Evolutionary conservation across 2,888 invertebrate species (phyloP).

Genomic region (Nymphalis c-album): DNA sequence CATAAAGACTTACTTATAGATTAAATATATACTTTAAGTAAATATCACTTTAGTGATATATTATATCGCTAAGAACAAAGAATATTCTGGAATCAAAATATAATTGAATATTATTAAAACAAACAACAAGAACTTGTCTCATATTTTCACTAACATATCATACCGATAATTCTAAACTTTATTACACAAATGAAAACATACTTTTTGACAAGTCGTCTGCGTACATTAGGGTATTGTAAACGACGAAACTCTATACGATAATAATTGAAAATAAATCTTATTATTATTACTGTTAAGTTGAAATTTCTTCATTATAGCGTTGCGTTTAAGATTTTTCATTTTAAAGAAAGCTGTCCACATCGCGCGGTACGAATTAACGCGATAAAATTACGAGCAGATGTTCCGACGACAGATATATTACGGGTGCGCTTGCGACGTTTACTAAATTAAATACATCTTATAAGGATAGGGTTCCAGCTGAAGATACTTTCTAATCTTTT

Average conservation of each 20-base stretch:
- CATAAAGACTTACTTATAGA: background rate
- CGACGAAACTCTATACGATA: slow-evolving; percentile 3
- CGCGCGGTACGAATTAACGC: slow-evolving; percentile 56
- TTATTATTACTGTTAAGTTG: slow-evolving; percentile 31
- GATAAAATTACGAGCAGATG: slow-evolving; percentile 65
- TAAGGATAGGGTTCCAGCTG: slow-evolving; percentile 24
- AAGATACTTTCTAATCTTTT: too few species aligned
- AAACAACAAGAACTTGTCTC: slow-evolving; percentile 15
- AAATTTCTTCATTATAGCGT: slow-evolving; percentile 38
- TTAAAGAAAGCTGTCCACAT: slow-evolving; percentile 42
- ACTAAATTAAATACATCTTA: slow-evolving; percentile 29
- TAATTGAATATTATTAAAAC: slow-evolving; percentile 17
- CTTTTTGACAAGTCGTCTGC: slow-evolving; percentile 39
- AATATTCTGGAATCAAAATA: slow-evolving; percentile 12
- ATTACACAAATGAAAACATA: slow-evolving; percentile 49
- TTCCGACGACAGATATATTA: slow-evolving; percentile 64
- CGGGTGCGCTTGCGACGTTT: slow-evolving; percentile 45
- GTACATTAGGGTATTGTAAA: background rate
- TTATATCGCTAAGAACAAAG: background rate
- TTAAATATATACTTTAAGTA: background rate
- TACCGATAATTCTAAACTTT: slow-evolving; percentile 42
- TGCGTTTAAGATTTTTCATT: slow-evolving; percentile 34
- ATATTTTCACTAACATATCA: slow-evolving; percentile 32
- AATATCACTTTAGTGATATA: background rate
- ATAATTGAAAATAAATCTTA: slow-evolving; percentile 38